Base-by-base conservation (phyloP, 1,140 invertebrate species). In the Eumaeus atala region DNA sequence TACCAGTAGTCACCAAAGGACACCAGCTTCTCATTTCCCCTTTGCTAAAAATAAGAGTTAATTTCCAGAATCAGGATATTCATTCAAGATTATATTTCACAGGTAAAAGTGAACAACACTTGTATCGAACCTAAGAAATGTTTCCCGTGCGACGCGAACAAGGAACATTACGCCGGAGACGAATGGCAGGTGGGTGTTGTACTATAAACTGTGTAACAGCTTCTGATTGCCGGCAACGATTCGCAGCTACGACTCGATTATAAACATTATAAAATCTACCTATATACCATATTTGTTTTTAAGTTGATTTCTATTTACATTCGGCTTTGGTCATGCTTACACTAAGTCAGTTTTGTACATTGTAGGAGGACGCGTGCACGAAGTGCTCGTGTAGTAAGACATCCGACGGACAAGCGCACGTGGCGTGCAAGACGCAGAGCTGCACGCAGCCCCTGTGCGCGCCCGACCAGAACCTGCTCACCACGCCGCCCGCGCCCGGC, bases 351-450 rank as follows among this genome's bases (percentile, higher is more conserved):
- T n/a, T n/a, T 6, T 6, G 6, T 28, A 28, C 21, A 12, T 16
- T 51, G 8, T 57, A 85, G 66, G 89, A 90, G 40, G 91, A 95
- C 64, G 90, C 91, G 21, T 96, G 95, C 66, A 94, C 92, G 0
- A 89, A 82, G n/a, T 97, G 95, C 67, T 81, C 85, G 17, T 97
- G 95, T 73, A 83, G 87, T 34, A 87, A 86, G 51, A 52, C 75
- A 14, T 8, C 60, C 0, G 59, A 38, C 8, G 58, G 62, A 28
- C 54, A 70, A 70, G 48, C 74, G 85, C 72, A 67, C 77, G 63
- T 66, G 89, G 51, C 80, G 28, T 94, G 93, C 68, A 84, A 90
- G 16, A 89, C 87, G 21, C 89, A 87, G 48, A 84, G 89, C 16
- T 94, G 93, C 67, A 81, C 89, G 7, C 76, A 78, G 36, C 89